Base-by-base conservation (phyloP, 2,797 vertebrate species). In the Gymnothorax javanicus region DNA sequence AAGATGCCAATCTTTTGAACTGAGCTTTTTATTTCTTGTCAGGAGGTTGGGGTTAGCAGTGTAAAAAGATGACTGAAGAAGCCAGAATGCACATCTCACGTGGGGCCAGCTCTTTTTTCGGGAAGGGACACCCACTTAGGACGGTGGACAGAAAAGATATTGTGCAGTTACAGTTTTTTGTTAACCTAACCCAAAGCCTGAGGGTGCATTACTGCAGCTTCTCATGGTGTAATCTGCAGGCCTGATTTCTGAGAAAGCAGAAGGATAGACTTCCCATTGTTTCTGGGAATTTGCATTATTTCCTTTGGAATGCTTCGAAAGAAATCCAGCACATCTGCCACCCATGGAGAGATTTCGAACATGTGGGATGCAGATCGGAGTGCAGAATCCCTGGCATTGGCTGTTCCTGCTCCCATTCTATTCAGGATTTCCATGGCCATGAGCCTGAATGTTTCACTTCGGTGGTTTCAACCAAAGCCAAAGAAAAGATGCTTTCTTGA, bases 241-340 rank as follows among this genome's bases (percentile, higher is more conserved):
- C 33, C 33, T 77, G 73, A 7, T 77, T 77, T 77, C 27, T 17
- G 73, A 77, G 73, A 52, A 50, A 20, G 15, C 13, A 17, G 73
- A 50, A 7, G 73, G 11, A 50, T 15, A 13, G 73, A 50, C 73
- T 77, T 77, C 33, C 27, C 27, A n/a, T 82, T 58, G 20, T 82
- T 82, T 4, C 57, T 11, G 52, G 20, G 20, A 13, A 82, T 77
- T 84, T 84, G 73, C 87, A 85, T 89, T 90, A 77, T 77, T 85
- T 82, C 58, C 81, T 27, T 88, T 25, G 27, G 13, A 90, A 87
- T 88, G 87, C 84, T 87, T 77, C 56, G 81, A 88, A 82, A 88
- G 85, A 58, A 81, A 84, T 88, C 73, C 84, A 87, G 89, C 64
- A 79, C 88, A 88, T 91, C 69, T 86, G 87, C 50, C 86, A 81